These are phyloP conservation scores for Sarcoramphus papa DNA, from an alignment of 2,797 vertebrate species.

Conservation along the genomic window DNA sequence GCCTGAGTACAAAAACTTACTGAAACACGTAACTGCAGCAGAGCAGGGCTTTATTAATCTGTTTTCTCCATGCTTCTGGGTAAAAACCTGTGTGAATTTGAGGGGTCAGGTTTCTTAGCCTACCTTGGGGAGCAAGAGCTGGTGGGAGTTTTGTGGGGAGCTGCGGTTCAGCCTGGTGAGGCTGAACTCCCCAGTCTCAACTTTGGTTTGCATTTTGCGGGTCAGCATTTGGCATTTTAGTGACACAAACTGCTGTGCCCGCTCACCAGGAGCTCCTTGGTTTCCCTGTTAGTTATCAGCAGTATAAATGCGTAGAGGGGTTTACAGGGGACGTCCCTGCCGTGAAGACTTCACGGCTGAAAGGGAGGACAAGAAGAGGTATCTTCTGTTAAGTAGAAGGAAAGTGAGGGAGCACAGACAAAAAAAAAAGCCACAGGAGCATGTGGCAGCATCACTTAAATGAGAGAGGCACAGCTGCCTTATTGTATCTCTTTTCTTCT, in stretches of 20 bases:
- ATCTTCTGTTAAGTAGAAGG: not conserved
- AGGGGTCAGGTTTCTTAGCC: not conserved
- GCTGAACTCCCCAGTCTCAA: not conserved
- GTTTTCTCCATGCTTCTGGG: not conserved
- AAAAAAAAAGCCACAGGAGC: not conserved
- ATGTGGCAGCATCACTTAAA: not conserved
- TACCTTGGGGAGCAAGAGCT: not conserved
- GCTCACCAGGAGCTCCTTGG: fast-evolving
- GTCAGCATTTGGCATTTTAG: not conserved
- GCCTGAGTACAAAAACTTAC: not conserved
- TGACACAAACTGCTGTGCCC: not conserved
- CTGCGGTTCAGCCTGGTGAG: not conserved
- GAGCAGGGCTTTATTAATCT: not conserved
- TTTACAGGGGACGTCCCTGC: not conserved
- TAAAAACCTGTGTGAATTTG: not conserved
- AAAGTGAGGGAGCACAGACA: not conserved
- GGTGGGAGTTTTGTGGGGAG: not conserved
- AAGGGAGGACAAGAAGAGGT: not conserved
- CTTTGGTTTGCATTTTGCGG: not conserved
- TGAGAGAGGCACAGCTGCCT: not conserved
- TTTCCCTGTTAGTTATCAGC: not conserved
- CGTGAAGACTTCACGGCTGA: not conserved
- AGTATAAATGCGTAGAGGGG: not conserved
- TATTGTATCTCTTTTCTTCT: not conserved
- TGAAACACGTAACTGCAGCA: not conserved